phyloP scores from a whole-genome alignment of 2,797 vertebrate species.

The Arrhamphus sclerolepis region DNA sequence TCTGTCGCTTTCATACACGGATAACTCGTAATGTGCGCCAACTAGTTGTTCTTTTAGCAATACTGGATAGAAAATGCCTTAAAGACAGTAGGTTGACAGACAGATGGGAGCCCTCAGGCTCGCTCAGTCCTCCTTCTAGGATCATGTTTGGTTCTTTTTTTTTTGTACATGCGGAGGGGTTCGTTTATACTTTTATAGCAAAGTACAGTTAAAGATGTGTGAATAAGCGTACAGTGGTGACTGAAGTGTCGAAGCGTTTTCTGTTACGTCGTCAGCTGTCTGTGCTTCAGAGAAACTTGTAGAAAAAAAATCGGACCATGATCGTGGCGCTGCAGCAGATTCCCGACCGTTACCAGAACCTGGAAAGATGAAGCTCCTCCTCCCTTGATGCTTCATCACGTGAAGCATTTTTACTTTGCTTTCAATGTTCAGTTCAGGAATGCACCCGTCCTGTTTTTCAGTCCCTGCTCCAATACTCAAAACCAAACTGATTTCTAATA shows the following conservation, averaged over 20 bases:
- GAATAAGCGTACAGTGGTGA: slow-evolving; percentile 68
- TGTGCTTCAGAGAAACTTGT: slow-evolving; percentile 59
- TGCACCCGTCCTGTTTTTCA: too few relatives aligned
- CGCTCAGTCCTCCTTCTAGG: slow-evolving; percentile 59
- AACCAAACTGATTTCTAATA: too few relatives aligned
- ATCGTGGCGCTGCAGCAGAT: slow-evolving; percentile 26
- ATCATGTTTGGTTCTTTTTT: slow-evolving; percentile 37
- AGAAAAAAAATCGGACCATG: slow-evolving; percentile 40
- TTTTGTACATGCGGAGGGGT: slow-evolving; percentile 34
- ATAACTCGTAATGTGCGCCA: slow-evolving; percentile 42
- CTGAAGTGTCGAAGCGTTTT: slow-evolving; percentile 68
- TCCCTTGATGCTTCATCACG: background rate
- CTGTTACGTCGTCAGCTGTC: slow-evolving; percentile 64
- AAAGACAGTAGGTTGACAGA: slow-evolving; percentile 69
- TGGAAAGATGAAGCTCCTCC: background rate
- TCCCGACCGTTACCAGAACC: slow-evolving; percentile 37
- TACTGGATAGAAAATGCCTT: slow-evolving; percentile 82
- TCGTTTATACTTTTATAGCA: slow-evolving; percentile 74
- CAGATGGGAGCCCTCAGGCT: slow-evolving; percentile 55
- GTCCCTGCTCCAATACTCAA: too few relatives aligned
- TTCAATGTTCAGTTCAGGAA: background rate
- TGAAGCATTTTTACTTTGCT: background rate
- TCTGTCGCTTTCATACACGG: slow-evolving; percentile 35
- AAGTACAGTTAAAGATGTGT: slow-evolving; percentile 62
- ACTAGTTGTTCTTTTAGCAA: slow-evolving; percentile 78